Conservation (phyloP, 2,113 vertebrate species). For the Corapipo altera region DNA sequence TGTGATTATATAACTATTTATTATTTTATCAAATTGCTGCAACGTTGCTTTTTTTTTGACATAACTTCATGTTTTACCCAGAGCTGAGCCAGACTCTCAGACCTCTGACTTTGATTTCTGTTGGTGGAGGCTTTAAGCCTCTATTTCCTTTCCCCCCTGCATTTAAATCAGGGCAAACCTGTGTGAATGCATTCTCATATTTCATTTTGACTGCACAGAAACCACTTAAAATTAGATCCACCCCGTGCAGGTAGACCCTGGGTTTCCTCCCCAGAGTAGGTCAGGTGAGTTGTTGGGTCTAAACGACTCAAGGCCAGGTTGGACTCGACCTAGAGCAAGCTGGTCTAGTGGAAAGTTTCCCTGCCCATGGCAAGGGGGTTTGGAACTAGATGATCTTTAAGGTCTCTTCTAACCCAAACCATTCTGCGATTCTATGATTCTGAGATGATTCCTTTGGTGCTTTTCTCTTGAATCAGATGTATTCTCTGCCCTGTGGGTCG, state of each 20-base stretch:
- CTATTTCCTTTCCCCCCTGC: background rate
- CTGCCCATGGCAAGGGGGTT: background rate
- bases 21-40: background rate
- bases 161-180: background rate
- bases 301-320: background rate
- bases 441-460: background rate
- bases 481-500: background rate
- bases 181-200: fast-evolving
- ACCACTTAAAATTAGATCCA: background rate
- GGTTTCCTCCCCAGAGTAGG: background rate
- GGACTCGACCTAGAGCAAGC: fast-evolving
- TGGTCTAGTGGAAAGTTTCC: background rate
- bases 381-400: background rate
- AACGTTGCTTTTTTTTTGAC: background rate
- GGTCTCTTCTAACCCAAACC: background rate
- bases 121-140: background rate
- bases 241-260: background rate
- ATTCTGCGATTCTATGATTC: background rate
- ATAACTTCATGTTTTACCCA: background rate
- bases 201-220: background rate
- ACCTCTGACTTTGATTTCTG: background rate
- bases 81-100: background rate
- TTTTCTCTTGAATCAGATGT: fast-evolving
- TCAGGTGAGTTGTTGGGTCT: fast-evolving
- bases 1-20: background rate